phyloP scores from a whole-genome alignment of 1,140 invertebrate genomes.

The Sipha flava region DNA sequence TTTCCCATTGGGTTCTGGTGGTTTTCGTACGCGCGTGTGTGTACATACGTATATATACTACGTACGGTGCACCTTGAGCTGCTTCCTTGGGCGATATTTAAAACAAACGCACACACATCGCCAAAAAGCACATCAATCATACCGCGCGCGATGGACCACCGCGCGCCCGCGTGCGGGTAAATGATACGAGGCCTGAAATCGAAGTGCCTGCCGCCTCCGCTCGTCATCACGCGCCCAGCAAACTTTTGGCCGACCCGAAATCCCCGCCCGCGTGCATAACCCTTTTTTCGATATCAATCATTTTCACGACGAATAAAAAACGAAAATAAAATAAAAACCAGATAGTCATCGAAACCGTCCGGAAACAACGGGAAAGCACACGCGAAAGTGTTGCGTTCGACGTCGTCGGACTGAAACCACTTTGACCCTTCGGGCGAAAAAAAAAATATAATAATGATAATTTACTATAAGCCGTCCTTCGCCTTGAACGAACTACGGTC shows the following conservation, averaged over 20 bases:
- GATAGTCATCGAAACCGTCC: neutral
- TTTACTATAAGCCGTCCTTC: no score
- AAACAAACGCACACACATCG: neutral
- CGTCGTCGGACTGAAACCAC: neutral
- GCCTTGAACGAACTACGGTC: no score
- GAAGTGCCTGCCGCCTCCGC: neutral
- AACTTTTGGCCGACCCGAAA: neutral
- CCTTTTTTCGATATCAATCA: neutral
- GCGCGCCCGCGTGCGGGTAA: neutral
- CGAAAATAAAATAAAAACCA: neutral
- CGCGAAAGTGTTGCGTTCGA: neutral
- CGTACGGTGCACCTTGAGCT: neutral
- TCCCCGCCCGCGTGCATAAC: neutral
- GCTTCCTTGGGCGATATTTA: slow-evolving; percentile 17
- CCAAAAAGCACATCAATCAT: slow-evolving; percentile 23
- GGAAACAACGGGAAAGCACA: neutral
- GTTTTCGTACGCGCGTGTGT: neutral
- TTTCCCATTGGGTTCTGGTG: neutral
- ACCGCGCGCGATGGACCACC: neutral
- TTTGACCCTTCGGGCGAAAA: neutral
- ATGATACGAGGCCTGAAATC: slow-evolving; percentile 21
- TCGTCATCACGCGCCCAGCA: neutral
- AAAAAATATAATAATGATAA: no score
- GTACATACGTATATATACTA: neutral
- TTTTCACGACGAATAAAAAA: neutral